Conservation (phyloP, 2,888 invertebrate genomes). For the Eupithecia insigniata region DNA sequence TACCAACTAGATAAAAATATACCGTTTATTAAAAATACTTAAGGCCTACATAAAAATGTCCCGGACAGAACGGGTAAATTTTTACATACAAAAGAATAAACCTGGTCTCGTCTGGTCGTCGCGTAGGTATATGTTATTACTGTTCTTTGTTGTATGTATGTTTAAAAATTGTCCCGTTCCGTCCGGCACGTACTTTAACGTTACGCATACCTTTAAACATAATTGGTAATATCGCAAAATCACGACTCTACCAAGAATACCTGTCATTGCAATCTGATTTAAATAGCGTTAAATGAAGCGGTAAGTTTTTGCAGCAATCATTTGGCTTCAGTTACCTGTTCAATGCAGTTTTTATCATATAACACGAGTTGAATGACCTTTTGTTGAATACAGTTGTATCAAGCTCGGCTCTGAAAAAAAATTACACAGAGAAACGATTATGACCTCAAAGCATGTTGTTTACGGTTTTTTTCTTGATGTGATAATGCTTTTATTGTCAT, state of each 20-base stretch:
- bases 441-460: background rate
- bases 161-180: no score
- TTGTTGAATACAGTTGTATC: background rate
- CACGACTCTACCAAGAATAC: background rate
- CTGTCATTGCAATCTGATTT: background rate
- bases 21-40: no score
- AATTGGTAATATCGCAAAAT: background rate
- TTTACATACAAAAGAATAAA: background rate
- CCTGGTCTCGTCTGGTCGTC: background rate
- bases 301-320: conserved; percentile 38
- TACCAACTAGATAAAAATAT: no score
- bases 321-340: conserved; percentile 19
- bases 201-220: background rate
- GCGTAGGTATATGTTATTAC: background rate
- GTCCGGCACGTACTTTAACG: no score
- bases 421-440: background rate
- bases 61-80: no score
- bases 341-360: conserved; percentile 23
- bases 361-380: background rate
- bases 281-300: conserved; percentile 40
- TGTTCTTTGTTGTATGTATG: no score
- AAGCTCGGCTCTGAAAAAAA: background rate
- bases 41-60: no score
- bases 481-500: background rate
- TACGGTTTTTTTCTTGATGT: no score